Conservation (phyloP, 2,888 invertebrate genomes). For the Ceraclea dissimilis region DNA sequence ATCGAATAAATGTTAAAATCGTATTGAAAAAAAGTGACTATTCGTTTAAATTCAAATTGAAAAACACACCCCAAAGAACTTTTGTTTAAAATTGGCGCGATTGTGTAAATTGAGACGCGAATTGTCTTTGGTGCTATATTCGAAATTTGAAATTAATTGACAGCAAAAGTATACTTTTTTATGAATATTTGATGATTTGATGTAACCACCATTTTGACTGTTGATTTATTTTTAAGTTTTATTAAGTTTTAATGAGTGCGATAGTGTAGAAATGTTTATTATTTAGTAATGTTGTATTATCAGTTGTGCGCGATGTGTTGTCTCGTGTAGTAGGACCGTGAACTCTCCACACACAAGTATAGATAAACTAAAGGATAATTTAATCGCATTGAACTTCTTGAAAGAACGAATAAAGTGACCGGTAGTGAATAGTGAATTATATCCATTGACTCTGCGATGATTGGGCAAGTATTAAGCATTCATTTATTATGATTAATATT, state of each 20-base stretch:
- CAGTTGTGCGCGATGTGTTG: no score
- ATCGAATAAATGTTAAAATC: background rate
- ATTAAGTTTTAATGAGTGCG: background rate
- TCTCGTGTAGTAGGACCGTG: background rate
- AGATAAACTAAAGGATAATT: background rate
- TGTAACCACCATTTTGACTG: background rate
- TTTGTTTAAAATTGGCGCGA: background rate
- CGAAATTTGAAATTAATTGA: background rate
- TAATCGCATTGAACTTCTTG: background rate
- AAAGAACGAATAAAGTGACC: background rate
- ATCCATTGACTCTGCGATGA: background rate
- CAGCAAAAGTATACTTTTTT: no score
- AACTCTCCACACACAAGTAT: background rate
- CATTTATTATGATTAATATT: no score
- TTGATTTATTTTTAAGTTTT: background rate
- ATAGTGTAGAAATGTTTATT: background rate
- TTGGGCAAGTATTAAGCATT: background rate
- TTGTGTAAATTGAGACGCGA: background rate
- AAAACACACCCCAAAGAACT: no score
- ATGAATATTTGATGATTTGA: background rate
- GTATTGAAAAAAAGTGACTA: background rate
- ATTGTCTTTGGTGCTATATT: background rate
- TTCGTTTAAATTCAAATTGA: background rate
- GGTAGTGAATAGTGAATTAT: background rate
- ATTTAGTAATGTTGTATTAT: background rate